Evolutionary conservation across 2,888 invertebrate species (phyloP).

Genomic region (Hirudinaria manillensis): DNA sequence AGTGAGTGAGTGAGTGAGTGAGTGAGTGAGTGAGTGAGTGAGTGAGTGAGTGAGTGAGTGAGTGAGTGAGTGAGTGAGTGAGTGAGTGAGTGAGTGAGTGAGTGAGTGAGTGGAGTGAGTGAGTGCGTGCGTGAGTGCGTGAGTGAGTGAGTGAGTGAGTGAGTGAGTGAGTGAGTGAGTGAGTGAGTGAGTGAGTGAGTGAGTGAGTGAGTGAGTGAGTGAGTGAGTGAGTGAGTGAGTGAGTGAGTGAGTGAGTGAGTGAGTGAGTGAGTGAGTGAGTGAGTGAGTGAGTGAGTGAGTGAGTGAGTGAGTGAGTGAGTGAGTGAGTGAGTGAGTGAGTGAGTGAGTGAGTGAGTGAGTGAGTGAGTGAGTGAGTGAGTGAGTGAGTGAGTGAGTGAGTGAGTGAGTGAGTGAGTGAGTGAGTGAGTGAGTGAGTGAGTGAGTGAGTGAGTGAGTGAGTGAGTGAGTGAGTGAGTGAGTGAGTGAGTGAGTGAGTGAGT

Average conservation of each 20-base stretch:
- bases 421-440: slow-evolving; percentile 27
- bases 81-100: slow-evolving; percentile 30
- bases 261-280: slow-evolving; percentile 27
- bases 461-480: slow-evolving; percentile 28
- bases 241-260: slow-evolving; percentile 31
- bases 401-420: slow-evolving; percentile 32
- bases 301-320: slow-evolving; percentile 25
- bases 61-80: slow-evolving; percentile 30
- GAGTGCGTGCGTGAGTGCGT: slow-evolving; percentile 33
- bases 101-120: slow-evolving; percentile 30
- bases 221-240: slow-evolving; percentile 26
- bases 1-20: slow-evolving; percentile 27
- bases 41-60: slow-evolving; percentile 21
- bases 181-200: slow-evolving; percentile 27
- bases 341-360: slow-evolving; percentile 30
- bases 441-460: slow-evolving; percentile 28
- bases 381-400: slow-evolving; percentile 28
- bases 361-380: slow-evolving; percentile 34
- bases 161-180: slow-evolving; percentile 33
- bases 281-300: slow-evolving; percentile 22
- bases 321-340: slow-evolving; percentile 30
- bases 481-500: slow-evolving; percentile 29
- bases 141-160: slow-evolving; percentile 31
- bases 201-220: slow-evolving; percentile 27
- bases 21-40: slow-evolving; percentile 29